Percentiles rank a stretch among this genome's conserved stretches.
phyloP scores from a whole-genome alignment of 1,140 invertebrate species.

The Lordiphosa stackelbergi region DNA sequence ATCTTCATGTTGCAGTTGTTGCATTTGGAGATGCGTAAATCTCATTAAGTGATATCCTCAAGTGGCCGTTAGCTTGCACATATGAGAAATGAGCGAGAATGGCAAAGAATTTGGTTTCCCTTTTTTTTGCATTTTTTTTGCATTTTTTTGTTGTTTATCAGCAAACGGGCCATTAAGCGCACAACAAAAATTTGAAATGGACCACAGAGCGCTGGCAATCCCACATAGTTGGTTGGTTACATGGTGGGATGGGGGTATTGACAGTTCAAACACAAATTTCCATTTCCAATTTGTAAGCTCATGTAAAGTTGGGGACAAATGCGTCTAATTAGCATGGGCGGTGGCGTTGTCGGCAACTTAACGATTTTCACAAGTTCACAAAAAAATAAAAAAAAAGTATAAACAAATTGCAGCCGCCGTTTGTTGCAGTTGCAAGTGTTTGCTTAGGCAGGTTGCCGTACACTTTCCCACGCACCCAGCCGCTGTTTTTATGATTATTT shows the following conservation, averaged over 20 bases:
- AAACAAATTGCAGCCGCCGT: constrained; percentile 55
- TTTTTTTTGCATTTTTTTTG: constrained; percentile 17
- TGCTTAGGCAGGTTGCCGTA: constrained; percentile 53
- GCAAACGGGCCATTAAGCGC: constrained; percentile 63
- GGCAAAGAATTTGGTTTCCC: constrained; percentile 31
- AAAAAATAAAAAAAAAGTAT: constrained; percentile 65
- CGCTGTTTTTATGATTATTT: constrained; percentile 60
- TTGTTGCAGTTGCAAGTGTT: constrained; percentile 24
- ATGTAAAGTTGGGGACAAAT: constrained; percentile 68
- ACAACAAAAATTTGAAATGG: constrained; percentile 24
- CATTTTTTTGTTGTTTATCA: constrained; percentile 56
- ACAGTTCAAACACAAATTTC: constrained; percentile 42
- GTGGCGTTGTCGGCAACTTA: constrained; percentile 53
- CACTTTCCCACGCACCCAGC: constrained; percentile 60
- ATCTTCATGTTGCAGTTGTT: constrained; percentile 62
- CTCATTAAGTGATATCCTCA: constrained; percentile 76
- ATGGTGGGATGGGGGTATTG: constrained; percentile 28
- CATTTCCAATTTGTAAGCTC: constrained; percentile 60
- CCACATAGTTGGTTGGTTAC: not conserved
- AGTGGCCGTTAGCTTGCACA: constrained; percentile 64
- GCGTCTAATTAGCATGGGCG: constrained; percentile 58
- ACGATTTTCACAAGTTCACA: constrained; percentile 72
- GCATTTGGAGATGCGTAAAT: constrained; percentile 71
- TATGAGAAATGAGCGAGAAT: constrained; percentile 60
- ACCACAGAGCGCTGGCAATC: constrained; percentile 11